A percentile compares a stretch with the other conserved stretches of the same genome.
Conservation (phyloP, 2,888 invertebrate species). For the Nipponacmea schrenckii region DNA sequence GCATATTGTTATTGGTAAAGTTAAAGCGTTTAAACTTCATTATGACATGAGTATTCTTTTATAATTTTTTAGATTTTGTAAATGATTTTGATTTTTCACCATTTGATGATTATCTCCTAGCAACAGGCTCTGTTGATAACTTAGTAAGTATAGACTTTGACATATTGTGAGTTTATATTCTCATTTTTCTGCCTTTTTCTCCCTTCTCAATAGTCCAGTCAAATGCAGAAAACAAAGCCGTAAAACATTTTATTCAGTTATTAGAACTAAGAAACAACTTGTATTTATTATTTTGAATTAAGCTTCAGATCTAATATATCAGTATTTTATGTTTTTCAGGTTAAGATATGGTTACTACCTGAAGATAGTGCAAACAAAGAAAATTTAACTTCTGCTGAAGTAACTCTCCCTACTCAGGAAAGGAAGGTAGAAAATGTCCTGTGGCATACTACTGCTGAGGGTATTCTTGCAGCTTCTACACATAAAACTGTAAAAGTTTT, state of each 20-base stretch:
- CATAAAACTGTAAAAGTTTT: constrained; percentile 84
- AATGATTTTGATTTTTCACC: constrained; percentile 96
- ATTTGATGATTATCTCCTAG: constrained; percentile 90
- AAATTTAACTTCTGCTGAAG: constrained; percentile 71
- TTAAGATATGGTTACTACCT: constrained; percentile 91
- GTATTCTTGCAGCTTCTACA: constrained; percentile 86
- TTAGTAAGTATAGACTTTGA: constrained; percentile 58
- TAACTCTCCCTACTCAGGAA: constrained; percentile 76
- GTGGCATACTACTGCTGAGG: constrained; percentile 92
- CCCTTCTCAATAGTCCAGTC: not conserved
- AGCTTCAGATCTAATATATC: no score
- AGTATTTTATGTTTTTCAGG: no score
- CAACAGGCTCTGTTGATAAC: constrained; percentile 78
- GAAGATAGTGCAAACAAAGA: constrained; percentile 82
- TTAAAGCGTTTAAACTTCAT: no score
- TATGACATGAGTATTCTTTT: not conserved
- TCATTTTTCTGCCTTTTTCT: constrained; percentile 7
- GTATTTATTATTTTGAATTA: no score
- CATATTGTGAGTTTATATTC: not conserved
- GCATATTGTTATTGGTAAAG: no score
- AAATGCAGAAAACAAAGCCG: no score
- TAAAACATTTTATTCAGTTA: no score
- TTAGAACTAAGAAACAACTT: no score
- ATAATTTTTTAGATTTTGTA: constrained; percentile 90
- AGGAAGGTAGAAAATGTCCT: constrained; percentile 85